phyloP scores from a whole-genome alignment of 2,797 vertebrate genomes.

The Chromis chromis region DNA sequence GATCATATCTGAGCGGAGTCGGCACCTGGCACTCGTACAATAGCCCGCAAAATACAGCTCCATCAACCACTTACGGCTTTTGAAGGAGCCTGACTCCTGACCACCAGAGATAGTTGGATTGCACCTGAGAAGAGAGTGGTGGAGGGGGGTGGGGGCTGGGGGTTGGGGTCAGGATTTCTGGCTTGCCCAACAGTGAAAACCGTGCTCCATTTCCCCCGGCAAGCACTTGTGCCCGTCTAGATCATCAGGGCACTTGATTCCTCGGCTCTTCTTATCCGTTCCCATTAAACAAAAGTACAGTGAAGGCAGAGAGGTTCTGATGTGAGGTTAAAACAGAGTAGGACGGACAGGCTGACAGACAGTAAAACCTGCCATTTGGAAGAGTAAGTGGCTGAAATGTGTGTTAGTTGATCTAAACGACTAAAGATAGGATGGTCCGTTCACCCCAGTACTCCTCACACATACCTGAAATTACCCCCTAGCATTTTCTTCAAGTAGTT shows the following conservation, averaged over 20 bases:
- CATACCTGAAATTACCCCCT: not conserved
- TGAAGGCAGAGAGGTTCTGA: conserved; percentile 41
- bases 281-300: conserved; percentile 54
- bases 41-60: conserved; percentile 76
- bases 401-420: conserved; percentile 23
- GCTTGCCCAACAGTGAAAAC: conserved; percentile 45
- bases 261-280: conserved; percentile 55
- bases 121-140: conserved; percentile 53
- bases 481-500: not conserved
- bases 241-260: conserved; percentile 64
- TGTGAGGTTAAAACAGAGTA: conserved; percentile 48
- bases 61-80: conserved; percentile 79
- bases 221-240: conserved; percentile 49
- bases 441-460: not conserved
- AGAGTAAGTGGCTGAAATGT: conserved; percentile 17
- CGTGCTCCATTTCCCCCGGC: conserved; percentile 36
- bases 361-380: conserved; percentile 30
- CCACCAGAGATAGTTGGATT: conserved; percentile 75
- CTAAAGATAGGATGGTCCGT: not conserved
- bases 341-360: conserved; percentile 28
- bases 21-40: conserved; percentile 69
- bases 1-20: conserved; percentile 73
- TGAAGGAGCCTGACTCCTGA: conserved; percentile 76
- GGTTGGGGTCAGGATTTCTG: conserved; percentile 36
- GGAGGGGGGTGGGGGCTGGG: conserved; percentile 33